These are phyloP conservation scores for Zoanthus sociatus DNA, from an alignment of 92 coral and sea anemone genomes.

Conservation along the genomic window DNA sequence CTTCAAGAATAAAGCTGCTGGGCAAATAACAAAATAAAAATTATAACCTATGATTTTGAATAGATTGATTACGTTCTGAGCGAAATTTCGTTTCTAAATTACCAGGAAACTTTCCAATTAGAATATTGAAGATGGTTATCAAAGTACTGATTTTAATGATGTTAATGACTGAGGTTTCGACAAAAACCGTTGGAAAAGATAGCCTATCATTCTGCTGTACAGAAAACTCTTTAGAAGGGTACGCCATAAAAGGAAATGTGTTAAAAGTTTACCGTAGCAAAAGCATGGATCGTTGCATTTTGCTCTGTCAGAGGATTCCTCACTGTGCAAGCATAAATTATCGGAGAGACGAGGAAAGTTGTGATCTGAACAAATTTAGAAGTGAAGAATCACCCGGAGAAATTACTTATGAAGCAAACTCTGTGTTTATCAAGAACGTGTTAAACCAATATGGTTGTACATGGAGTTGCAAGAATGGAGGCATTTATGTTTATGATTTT, in stretches of 20 bases:
- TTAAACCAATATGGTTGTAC: not conserved
- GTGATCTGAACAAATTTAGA: slow-evolving; percentile 19
- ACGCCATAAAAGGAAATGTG: slow-evolving; percentile 6
- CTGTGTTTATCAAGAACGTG: slow-evolving; percentile 1
- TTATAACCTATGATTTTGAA: not conserved
- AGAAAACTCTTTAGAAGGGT: not conserved
- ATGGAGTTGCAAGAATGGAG: slow-evolving; percentile 27
- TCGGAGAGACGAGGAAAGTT: not conserved
- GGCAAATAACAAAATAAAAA: not conserved
- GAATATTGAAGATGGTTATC: not conserved
- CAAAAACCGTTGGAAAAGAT: not conserved
- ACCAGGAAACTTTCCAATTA: too few relatives aligned
- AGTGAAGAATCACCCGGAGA: slow-evolving; percentile 26
- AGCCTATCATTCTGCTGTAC: not conserved
- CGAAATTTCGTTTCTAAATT: too few relatives aligned
- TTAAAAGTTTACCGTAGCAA: not conserved
- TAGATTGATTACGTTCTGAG: too few relatives aligned
- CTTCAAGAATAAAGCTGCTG: not conserved
- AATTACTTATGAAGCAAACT: not conserved
- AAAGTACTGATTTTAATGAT: not conserved
- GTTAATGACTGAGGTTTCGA: not conserved
- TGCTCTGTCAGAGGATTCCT: slow-evolving; percentile 11
- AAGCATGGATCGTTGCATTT: not conserved
- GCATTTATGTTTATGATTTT: not conserved
- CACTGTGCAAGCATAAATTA: slow-evolving; percentile 30